These are phyloP conservation scores for Alligator sinensis DNA, from an alignment of 2,113 vertebrate species.

Conservation along the genomic window DNA sequence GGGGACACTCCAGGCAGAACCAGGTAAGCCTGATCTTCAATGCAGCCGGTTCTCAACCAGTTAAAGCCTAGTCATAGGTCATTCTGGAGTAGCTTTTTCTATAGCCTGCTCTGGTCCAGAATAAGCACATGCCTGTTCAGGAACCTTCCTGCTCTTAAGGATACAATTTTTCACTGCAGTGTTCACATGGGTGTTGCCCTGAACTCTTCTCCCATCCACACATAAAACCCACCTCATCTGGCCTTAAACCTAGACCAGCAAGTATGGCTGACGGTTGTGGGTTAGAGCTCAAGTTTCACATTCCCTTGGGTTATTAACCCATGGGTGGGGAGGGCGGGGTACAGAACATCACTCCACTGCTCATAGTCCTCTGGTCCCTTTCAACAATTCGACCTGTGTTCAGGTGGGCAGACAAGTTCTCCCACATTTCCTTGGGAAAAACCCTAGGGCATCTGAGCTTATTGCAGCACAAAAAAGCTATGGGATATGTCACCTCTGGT, in stretches of 20 bases:
- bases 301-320: background rate
- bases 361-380: background rate
- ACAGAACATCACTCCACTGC: background rate
- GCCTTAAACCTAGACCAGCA: background rate
- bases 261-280: background rate
- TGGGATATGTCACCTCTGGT: background rate
- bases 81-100: background rate
- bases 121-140: accelerated
- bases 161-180: background rate
- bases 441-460: background rate
- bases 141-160: background rate
- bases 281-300: background rate
- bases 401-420: background rate
- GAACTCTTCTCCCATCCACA: background rate
- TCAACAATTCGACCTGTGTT: background rate
- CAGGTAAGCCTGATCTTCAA: background rate
- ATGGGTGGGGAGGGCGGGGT: no score
- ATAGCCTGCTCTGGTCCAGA: background rate
- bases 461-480: background rate
- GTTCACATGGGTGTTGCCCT: background rate
- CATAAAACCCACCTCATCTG: background rate
- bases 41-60: background rate
- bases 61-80: background rate
- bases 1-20: background rate
- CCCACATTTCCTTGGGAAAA: background rate